Evolutionary conservation across 2,797 vertebrate species (phyloP).

Genomic region (Rhodeus uyekii): DNA sequence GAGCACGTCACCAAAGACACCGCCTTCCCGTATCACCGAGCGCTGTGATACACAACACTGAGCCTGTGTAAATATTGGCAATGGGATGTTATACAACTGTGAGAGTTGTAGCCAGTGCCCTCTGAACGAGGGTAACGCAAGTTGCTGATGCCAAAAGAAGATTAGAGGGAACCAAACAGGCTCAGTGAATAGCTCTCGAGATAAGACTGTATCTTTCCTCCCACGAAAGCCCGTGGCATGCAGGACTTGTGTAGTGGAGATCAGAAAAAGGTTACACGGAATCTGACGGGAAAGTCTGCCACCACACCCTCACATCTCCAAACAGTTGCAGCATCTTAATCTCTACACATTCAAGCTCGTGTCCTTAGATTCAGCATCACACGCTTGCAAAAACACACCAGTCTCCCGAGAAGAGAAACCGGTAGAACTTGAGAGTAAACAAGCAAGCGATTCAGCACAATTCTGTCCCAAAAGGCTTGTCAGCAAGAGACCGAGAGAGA

Average conservation of each 20-base stretch:
- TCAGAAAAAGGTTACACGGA: slow-evolving; percentile 38
- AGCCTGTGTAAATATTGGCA: slow-evolving; percentile 44
- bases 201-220: slow-evolving; percentile 49
- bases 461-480: slow-evolving; percentile 50
- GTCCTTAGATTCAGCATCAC: slow-evolving; percentile 12
- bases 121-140: slow-evolving; percentile 18
- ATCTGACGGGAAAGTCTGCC: slow-evolving; percentile 7
- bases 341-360: not conserved
- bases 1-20: not conserved
- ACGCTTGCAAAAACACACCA: slow-evolving; percentile 12
- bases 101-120: slow-evolving; percentile 41
- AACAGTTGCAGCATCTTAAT: slow-evolving; percentile 20
- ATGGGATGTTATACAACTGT: slow-evolving; percentile 36
- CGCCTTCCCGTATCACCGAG: not conserved
- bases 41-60: slow-evolving; percentile 23
- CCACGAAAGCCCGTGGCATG: slow-evolving; percentile 24
- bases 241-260: slow-evolving; percentile 27
- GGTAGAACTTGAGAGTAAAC: slow-evolving; percentile 46
- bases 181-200: slow-evolving; percentile 31
- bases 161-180: slow-evolving; percentile 33
- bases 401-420: slow-evolving; percentile 32
- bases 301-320: slow-evolving; percentile 29
- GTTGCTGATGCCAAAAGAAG: slow-evolving; percentile 37
- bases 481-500: slow-evolving; percentile 40
- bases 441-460: slow-evolving; percentile 33